Evolutionary conservation across 2,113 vertebrate species (phyloP).

Genomic region (Diphyllodes magnificus): DNA sequence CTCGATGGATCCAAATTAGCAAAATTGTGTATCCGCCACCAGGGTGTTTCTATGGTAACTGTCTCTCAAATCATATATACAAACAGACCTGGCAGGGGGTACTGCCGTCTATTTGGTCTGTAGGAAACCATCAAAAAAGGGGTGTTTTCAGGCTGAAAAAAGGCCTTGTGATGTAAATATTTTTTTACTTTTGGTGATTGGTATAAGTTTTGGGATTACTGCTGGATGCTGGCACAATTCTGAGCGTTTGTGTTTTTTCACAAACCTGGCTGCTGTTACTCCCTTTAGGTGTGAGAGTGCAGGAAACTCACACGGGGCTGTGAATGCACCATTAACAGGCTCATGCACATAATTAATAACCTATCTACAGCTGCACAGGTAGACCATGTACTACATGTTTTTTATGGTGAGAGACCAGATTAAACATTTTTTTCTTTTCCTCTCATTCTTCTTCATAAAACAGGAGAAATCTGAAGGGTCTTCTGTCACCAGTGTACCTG

Average conservation of each 20-base stretch:
- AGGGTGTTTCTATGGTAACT: constrained; percentile 80
- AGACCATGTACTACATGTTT: not conserved
- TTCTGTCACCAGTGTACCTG: constrained; percentile 19
- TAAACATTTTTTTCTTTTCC: not conserved
- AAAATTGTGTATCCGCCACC: constrained; percentile 69
- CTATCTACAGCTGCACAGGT: not conserved
- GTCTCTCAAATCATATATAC: constrained; percentile 69
- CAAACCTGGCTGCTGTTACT: not conserved
- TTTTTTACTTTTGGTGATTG: not conserved
- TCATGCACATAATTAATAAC: not conserved
- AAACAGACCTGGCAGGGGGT: constrained; percentile 70
- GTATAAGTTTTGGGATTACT: not conserved
- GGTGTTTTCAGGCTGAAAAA: constrained; percentile 48
- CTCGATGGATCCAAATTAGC: constrained; percentile 71
- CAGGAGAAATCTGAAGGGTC: constrained; percentile 17
- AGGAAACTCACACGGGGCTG: not conserved
- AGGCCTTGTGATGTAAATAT: not conserved
- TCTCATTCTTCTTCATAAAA: constrained; percentile 23
- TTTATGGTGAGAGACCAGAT: not conserved
- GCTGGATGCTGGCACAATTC: not conserved
- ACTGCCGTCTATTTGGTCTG: constrained; percentile 63
- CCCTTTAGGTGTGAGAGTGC: not conserved
- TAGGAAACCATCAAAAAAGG: constrained; percentile 58
- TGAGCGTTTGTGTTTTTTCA: not conserved
- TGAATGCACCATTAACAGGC: not conserved